Conservation (phyloP, 2,888 invertebrate species). For the Chrysotoxum bicinctum region DNA sequence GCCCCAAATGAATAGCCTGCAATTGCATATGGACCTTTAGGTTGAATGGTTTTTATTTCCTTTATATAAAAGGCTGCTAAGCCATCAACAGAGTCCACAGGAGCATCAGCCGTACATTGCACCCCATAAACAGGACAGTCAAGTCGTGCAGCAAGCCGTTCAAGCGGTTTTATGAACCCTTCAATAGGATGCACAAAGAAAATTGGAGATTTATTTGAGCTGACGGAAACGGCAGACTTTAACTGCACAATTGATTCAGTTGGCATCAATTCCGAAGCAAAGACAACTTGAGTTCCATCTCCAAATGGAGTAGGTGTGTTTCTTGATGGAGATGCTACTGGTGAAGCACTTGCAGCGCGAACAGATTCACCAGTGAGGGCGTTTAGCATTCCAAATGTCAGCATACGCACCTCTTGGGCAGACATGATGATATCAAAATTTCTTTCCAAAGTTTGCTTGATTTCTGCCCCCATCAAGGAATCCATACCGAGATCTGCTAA, state of each 20-base stretch:
- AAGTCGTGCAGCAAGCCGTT: constrained; percentile 87
- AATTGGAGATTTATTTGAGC: constrained; percentile 82
- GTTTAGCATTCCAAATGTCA: constrained; percentile 90
- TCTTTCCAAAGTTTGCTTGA: constrained; percentile 96
- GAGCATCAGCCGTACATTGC: constrained; percentile 91
- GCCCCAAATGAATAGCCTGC: constrained; percentile 98
- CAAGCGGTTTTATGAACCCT: constrained; percentile 89
- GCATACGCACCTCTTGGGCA: constrained; percentile 93
- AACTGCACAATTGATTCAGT: constrained; percentile 87
- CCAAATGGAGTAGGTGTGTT: constrained; percentile 79
- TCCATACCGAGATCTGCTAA: constrained; percentile 98
- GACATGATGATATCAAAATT: constrained; percentile 95
- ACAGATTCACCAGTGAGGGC: constrained; percentile 80
- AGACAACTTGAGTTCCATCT: constrained; percentile 83
- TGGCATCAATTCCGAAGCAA: constrained; percentile 88
- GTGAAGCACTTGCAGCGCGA: constrained; percentile 59
- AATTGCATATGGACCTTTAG: constrained; percentile 92
- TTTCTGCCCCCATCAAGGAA: constrained; percentile 99
- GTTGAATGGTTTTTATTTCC: constrained; percentile 89
- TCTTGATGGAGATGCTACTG: constrained; percentile 66
- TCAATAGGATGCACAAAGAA: constrained; percentile 94
- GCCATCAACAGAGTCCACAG: constrained; percentile 87
- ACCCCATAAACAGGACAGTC: constrained; percentile 92
- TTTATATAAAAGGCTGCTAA: constrained; percentile 88
- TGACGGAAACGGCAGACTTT: constrained; percentile 82